Evolutionary conservation across 2,888 invertebrate species (phyloP).

Genomic region (Drosophila antonietae): DNA sequence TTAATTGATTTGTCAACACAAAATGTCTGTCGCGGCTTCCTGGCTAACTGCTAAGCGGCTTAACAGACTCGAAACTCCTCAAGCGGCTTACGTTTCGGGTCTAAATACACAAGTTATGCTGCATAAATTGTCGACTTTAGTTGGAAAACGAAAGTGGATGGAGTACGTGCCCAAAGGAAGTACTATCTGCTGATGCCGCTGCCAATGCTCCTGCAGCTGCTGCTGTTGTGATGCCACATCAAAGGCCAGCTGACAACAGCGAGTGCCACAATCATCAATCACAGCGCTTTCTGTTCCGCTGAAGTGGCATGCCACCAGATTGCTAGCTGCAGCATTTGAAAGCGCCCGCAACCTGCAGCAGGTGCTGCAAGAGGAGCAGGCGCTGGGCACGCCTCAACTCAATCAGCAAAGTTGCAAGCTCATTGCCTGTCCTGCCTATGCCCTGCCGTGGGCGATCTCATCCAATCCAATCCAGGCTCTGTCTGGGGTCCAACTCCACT

Average conservation of each 20-base stretch:
- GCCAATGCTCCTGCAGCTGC: conserved; percentile 1
- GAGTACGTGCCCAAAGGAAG: conserved; percentile 26
- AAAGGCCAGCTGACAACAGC: conserved; percentile 59
- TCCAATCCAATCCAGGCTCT: conserved; percentile 20
- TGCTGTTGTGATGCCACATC: conserved; percentile 52
- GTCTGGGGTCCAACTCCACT: conserved; percentile 11
- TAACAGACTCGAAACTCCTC: conserved; percentile 34
- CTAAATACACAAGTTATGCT: conserved; percentile 70
- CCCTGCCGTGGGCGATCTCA: conserved; percentile 46
- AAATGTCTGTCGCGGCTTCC: conserved; percentile 59
- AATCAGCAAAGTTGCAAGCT: conserved; percentile 58
- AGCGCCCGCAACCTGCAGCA: conserved; percentile 16
- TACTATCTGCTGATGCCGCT: conserved; percentile 13
- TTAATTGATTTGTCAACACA: conserved; percentile 82
- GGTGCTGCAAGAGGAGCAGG: background rate
- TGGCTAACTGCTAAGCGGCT: conserved; percentile 60
- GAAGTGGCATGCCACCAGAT: conserved; percentile 39
- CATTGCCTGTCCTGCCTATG: conserved; percentile 28
- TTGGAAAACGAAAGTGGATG: conserved; percentile 64
- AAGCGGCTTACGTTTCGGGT: conserved; percentile 45
- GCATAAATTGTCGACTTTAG: conserved; percentile 76
- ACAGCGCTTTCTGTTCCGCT: conserved; percentile 42
- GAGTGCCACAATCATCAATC: conserved; percentile 74
- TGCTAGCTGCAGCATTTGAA: conserved; percentile 33
- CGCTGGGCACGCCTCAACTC: conserved; percentile 39